A percentile compares a stretch with the other conserved stretches of the same genome.
phyloP scores from a whole-genome alignment of 2,888 invertebrate species.

The Heliconius ethilla region DNA sequence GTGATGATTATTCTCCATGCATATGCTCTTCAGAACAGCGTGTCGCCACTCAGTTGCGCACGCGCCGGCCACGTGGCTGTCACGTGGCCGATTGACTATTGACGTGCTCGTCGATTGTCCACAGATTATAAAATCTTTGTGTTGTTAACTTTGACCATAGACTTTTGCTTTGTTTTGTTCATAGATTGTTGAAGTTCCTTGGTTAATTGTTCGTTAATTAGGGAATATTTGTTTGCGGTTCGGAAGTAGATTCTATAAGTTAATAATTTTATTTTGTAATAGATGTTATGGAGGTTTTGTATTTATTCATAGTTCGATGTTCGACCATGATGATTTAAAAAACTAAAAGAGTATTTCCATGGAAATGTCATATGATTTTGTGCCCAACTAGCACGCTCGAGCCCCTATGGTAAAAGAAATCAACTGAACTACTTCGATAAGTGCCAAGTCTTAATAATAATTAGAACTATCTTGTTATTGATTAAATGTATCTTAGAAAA shows the following conservation, averaged over 20 bases:
- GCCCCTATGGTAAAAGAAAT: no score
- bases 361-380: neutral
- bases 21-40: conserved; percentile 76
- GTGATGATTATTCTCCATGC: conserved; percentile 52
- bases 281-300: no score
- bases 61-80: conserved; percentile 69
- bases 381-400: no score
- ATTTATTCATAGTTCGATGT: no score
- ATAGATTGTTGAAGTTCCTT: conserved; percentile 19
- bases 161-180: conserved; percentile 39
- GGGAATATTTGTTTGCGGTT: conserved; percentile 2
- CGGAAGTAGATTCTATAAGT: neutral
- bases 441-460: no score
- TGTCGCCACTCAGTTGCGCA: conserved; percentile 63
- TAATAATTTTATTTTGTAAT: neutral
- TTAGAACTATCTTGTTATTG: no score
- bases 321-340: no score
- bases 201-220: conserved; percentile 3
- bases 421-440: no score
- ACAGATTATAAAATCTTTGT: conserved; percentile 39
- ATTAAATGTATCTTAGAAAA: no score
- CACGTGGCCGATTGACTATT: conserved; percentile 58
- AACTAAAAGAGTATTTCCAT: neutral
- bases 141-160: conserved; percentile 41
- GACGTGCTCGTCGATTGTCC: conserved; percentile 49